Conservation (phyloP, 2,888 invertebrate species). For the Pycnomerus fuliginosus region DNA sequence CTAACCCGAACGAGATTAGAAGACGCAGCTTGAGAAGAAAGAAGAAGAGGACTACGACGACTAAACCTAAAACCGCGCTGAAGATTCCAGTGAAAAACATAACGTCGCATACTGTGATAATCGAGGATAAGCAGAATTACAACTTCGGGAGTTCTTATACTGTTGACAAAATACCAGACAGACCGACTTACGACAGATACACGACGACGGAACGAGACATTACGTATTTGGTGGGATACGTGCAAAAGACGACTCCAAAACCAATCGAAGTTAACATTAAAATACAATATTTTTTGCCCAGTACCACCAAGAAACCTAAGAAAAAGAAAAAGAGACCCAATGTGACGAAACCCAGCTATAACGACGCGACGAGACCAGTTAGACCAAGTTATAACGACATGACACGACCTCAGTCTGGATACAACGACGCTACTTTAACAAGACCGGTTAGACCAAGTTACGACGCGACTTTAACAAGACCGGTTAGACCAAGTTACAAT, state of each 20-base stretch:
- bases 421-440: slow-evolving; percentile 4
- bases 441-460: slow-evolving; percentile 6
- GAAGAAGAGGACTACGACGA: slow-evolving; percentile 14
- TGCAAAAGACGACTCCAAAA: slow-evolving; percentile 14
- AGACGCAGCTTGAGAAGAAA: neutral
- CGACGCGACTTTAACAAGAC: slow-evolving; percentile 4
- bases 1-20: slow-evolving; percentile 14
- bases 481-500: slow-evolving; percentile 9
- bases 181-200: slow-evolving; percentile 18
- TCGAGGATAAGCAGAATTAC: slow-evolving; percentile 17
- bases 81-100: slow-evolving; percentile 25
- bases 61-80: slow-evolving; percentile 12
- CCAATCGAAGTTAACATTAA: slow-evolving; percentile 43
- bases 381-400: neutral
- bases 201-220: slow-evolving; percentile 10
- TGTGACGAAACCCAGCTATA: slow-evolving; percentile 6
- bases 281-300: slow-evolving; percentile 38
- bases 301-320: neutral
- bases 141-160: neutral
- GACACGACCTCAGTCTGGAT: neutral
- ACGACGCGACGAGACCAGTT: slow-evolving; percentile 21
- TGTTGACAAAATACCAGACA: slow-evolving; percentile 12
- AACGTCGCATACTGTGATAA: slow-evolving; percentile 15
- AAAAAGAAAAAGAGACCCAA: no score
- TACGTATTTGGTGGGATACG: slow-evolving; percentile 30